Conservation (phyloP, 30 jellyfish, hydroid and myxozoan genomes). For the Rhopilema esculentum region DNA sequence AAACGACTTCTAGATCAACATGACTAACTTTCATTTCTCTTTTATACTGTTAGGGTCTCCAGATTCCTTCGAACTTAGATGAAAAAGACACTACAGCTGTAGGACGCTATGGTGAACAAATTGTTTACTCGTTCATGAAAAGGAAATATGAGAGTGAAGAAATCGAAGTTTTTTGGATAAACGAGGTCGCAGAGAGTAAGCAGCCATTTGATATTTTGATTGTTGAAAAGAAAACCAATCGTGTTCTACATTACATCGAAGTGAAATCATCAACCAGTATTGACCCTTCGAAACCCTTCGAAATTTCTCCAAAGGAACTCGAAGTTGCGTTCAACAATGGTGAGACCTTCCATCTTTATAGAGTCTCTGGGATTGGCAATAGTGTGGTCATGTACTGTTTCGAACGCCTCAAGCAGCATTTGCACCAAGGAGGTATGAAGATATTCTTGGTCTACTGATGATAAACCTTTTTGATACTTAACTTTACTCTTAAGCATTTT, state of each 20-base stretch:
- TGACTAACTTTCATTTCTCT: too few species aligned
- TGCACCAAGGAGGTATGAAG: neutral
- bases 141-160: slow-evolving; percentile 1
- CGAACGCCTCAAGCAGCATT: neutral
- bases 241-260: slow-evolving; percentile 49
- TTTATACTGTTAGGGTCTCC: neutral
- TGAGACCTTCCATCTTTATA: slow-evolving; percentile 64
- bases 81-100: slow-evolving; percentile 15
- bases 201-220: slow-evolving; percentile 73
- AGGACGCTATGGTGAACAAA: slow-evolving; percentile 73
- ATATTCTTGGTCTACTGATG: too few species aligned
- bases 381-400: neutral
- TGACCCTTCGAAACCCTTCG: slow-evolving; percentile 66
- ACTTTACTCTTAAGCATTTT: too few species aligned
- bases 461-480: too few species aligned
- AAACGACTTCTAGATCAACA: too few species aligned
- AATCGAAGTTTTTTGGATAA: slow-evolving; percentile 59
- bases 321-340: slow-evolving; percentile 64
- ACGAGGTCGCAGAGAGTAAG: slow-evolving; percentile 60
- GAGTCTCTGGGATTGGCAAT: slow-evolving; percentile 69
- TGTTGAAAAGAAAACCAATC: neutral
- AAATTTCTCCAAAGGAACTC: slow-evolving; percentile 78
- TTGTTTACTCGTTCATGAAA: slow-evolving; percentile 45
- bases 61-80: slow-evolving; percentile 2
- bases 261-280: slow-evolving; percentile 72